A percentile compares a stretch with the other conserved stretches of the same genome.
Conservation (phyloP, 2,888 invertebrate genomes). For the Hirtodrosophila duncani region DNA sequence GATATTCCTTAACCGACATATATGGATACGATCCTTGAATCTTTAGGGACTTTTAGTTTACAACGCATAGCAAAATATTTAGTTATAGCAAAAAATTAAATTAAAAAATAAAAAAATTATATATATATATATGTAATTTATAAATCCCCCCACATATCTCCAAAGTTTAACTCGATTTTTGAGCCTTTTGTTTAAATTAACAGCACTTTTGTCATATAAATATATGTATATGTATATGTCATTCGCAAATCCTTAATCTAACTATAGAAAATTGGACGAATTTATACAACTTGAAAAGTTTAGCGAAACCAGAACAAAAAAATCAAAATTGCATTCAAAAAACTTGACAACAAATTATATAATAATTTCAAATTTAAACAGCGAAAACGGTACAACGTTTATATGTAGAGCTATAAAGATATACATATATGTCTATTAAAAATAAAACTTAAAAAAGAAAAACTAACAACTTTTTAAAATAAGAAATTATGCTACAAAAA, state of each 20-base stretch:
- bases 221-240: too few relatives aligned
- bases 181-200: constrained; percentile 26
- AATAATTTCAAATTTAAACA: constrained; percentile 55
- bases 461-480: constrained; percentile 37
- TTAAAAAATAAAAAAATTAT: constrained; percentile 16
- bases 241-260: neutral
- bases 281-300: constrained; percentile 1
- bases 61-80: constrained; percentile 21
- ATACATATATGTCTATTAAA: constrained; percentile 46
- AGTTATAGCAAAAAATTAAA: constrained; percentile 23
- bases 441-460: constrained; percentile 8
- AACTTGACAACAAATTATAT: constrained; percentile 45
- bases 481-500: constrained; percentile 40
- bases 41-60: constrained; percentile 40
- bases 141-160: constrained; percentile 41
- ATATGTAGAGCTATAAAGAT: too few relatives aligned
- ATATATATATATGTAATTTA: too few relatives aligned
- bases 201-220: constrained; percentile 18
- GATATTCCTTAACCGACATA: constrained; percentile 23
- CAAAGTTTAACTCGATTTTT: constrained; percentile 35
- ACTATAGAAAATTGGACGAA: neutral
- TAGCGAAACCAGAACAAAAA: neutral
- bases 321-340: constrained; percentile 36
- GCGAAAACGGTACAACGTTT: too few relatives aligned
- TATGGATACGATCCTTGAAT: constrained; percentile 21